phyloP scores from a whole-genome alignment of 2,113 vertebrate species.

The Uria aalge region DNA sequence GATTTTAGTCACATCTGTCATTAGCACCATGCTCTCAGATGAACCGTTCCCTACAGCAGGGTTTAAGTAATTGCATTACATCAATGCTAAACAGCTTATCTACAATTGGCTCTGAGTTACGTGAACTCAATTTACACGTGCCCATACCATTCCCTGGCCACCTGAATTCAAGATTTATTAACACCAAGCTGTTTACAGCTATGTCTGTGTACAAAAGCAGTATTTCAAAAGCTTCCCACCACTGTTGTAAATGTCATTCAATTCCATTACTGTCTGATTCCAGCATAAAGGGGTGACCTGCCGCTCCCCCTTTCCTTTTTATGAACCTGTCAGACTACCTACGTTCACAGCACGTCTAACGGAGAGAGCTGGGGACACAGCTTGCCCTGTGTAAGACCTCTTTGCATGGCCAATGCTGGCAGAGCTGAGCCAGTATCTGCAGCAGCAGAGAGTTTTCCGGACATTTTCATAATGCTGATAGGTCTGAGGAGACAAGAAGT shows the following conservation, averaged over 20 bases:
- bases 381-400: not conserved
- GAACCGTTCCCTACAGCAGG: not conserved
- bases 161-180: not conserved
- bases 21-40: not conserved
- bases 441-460: not conserved
- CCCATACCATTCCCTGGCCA: not conserved
- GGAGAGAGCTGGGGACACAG: not conserved
- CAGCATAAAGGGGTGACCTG: not conserved
- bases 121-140: not conserved
- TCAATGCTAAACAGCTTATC: slow-evolving; percentile 38
- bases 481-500: not conserved
- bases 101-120: not conserved
- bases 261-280: not conserved
- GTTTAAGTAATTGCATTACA: slow-evolving; percentile 35
- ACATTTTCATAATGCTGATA: not conserved
- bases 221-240: not conserved
- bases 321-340: not conserved
- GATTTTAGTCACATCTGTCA: slow-evolving; percentile 51
- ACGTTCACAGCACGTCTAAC: not conserved
- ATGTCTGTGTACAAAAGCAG: not conserved
- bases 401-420: not conserved
- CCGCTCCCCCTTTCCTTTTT: not conserved
- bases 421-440: not conserved
- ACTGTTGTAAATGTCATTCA: not conserved
- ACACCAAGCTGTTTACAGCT: not conserved